phyloP scores from a whole-genome alignment of 2,113 vertebrate species.

The Leucosticte australis region DNA sequence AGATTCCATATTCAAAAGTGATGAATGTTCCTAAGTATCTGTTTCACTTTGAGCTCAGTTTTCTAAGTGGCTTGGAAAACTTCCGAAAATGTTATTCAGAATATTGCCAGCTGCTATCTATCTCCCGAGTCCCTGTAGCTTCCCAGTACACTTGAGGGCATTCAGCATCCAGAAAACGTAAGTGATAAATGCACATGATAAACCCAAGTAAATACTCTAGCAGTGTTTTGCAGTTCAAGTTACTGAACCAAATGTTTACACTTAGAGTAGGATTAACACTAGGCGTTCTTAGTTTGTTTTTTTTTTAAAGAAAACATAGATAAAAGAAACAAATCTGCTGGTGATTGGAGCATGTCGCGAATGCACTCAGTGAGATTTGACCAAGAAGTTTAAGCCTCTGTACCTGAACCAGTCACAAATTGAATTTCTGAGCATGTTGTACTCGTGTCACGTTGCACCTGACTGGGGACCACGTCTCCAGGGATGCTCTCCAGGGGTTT shows the following conservation, averaged over 20 bases:
- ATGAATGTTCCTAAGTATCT: constrained; percentile 20
- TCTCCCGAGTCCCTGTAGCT: not conserved
- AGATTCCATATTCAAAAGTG: constrained; percentile 23
- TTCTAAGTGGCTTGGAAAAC: constrained; percentile 16
- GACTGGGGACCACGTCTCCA: not conserved
- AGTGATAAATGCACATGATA: constrained; percentile 15
- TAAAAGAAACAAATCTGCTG: not conserved
- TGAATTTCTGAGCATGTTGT: not conserved
- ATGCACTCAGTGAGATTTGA: not conserved
- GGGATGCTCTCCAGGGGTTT: not conserved
- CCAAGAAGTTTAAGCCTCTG: not conserved
- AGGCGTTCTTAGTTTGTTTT: not conserved
- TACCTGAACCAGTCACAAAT: not conserved
- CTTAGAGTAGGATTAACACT: constrained; percentile 8
- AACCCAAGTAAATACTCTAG: not conserved
- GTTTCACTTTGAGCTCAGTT: constrained; percentile 21
- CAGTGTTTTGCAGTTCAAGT: constrained; percentile 38
- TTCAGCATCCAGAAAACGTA: constrained; percentile 11
- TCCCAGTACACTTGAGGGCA: constrained; percentile 11
- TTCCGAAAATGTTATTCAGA: not conserved
- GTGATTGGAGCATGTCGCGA: accelerated
- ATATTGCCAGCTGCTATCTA: constrained; percentile 52
- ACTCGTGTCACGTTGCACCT: accelerated
- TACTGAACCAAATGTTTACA: constrained; percentile 58
- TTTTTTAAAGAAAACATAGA: not conserved